These are phyloP conservation scores for Enhydra lutris DNA, from an alignment of 2,113 vertebrate genomes.

Conservation along the genomic window DNA sequence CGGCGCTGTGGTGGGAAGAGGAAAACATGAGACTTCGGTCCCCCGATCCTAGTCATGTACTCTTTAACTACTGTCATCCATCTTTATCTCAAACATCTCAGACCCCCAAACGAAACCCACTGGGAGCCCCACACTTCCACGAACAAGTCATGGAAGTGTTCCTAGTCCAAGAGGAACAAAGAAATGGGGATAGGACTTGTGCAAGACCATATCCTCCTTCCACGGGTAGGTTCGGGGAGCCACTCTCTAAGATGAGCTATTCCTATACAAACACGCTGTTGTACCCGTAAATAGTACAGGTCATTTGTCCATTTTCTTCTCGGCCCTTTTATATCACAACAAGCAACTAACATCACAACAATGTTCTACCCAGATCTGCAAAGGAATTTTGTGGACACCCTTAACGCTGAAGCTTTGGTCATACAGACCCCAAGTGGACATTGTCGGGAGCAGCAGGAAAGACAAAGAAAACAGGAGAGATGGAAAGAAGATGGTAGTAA, in stretches of 20 bases:
- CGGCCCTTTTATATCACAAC: neutral
- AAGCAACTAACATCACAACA: neutral
- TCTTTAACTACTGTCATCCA: neutral
- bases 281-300: neutral
- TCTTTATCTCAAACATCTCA: neutral
- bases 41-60: neutral
- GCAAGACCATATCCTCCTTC: neutral
- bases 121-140: neutral
- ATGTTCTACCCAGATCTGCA: neutral
- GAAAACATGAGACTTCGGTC: neutral
- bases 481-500: neutral
- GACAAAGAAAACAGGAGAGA: neutral
- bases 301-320: neutral
- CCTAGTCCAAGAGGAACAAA: neutral
- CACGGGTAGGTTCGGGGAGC: accelerated
- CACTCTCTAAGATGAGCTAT: neutral
- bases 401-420: neutral
- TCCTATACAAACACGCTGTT: neutral
- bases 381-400: neutral
- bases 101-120: neutral
- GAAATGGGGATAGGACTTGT: neutral
- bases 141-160: neutral
- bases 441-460: neutral
- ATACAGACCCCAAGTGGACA: neutral
- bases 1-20: neutral